These are phyloP conservation scores for Teleogryllus occipitalis DNA, from an alignment of 1,140 invertebrate species.

Conservation along the genomic window DNA sequence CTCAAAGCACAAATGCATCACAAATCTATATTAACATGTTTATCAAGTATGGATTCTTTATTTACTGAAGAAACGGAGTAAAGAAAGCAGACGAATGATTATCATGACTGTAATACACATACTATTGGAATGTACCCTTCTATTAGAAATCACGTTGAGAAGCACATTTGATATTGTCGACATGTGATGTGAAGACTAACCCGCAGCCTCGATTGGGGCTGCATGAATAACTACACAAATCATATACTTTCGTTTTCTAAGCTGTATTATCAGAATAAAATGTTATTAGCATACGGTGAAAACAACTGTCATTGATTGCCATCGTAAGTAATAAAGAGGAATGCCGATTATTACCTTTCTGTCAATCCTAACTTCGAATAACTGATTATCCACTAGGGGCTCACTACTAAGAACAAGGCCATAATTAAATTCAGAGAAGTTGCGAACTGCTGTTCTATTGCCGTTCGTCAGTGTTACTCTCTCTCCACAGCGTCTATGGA, in stretches of 20 bases:
- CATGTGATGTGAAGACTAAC: no score
- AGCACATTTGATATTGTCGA: no score
- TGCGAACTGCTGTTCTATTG: slow-evolving; percentile 70
- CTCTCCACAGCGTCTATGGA: slow-evolving; percentile 72
- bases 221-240: background rate
- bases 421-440: slow-evolving; percentile 72
- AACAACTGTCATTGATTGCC: background rate
- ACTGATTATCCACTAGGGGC: slow-evolving; percentile 69
- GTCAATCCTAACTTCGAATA: slow-evolving; percentile 84
- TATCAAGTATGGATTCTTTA: no score
- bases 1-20: no score
- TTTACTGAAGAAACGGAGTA: no score
- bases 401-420: slow-evolving; percentile 75
- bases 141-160: no score
- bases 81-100: no score
- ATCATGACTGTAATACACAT: no score
- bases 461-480: slow-evolving; percentile 70
- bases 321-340: background rate
- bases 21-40: no score
- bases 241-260: background rate
- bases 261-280: background rate
- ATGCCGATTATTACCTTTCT: slow-evolving; percentile 57
- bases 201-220: no score
- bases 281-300: background rate
- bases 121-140: no score